Conservation (phyloP, 2,888 invertebrate species). For the Caenorhabditis drosophilae region DNA sequence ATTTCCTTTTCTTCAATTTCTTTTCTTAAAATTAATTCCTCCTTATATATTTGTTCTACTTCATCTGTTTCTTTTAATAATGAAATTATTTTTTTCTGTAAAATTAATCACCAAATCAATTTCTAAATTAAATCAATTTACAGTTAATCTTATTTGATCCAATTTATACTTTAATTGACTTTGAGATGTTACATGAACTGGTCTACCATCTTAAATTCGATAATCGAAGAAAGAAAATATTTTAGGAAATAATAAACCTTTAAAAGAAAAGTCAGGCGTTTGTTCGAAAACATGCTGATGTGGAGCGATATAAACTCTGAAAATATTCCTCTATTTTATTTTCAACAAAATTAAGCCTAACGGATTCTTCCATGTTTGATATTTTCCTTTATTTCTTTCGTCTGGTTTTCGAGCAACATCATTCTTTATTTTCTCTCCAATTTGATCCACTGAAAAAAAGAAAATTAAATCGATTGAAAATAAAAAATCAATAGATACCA, state of each 20-base stretch:
- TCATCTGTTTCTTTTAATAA: constrained; percentile 55
- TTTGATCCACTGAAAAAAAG: constrained; percentile 21
- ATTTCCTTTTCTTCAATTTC: constrained; percentile 18
- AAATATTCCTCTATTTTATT: too few species aligned
- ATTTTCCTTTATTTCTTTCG: constrained; percentile 37
- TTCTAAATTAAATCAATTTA: constrained; percentile 21
- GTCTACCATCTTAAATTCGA: constrained; percentile 52
- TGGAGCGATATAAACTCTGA: constrained; percentile 60
- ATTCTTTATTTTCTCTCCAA: constrained; percentile 19
- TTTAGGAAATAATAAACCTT: too few species aligned
- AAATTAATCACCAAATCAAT: background rate
- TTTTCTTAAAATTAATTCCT: constrained; percentile 13
- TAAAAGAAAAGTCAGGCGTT: constrained; percentile 63
- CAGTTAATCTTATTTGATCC: constrained; percentile 64
- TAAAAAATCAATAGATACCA: constrained; percentile 15
- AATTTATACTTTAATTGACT: constrained; percentile 53
- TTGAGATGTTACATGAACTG: constrained; percentile 54
- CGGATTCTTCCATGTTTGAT: constrained; percentile 60
- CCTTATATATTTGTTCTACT: constrained; percentile 42
- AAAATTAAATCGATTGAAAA: background rate
- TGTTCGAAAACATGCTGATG: constrained; percentile 58
- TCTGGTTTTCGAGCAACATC: constrained; percentile 20
- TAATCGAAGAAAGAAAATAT: too few species aligned
- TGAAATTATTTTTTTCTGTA: constrained; percentile 60
- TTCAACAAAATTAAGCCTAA: constrained; percentile 18